phyloP scores from a whole-genome alignment of 2,888 invertebrate species.

The Cyrtodaria siliqua region DNA sequence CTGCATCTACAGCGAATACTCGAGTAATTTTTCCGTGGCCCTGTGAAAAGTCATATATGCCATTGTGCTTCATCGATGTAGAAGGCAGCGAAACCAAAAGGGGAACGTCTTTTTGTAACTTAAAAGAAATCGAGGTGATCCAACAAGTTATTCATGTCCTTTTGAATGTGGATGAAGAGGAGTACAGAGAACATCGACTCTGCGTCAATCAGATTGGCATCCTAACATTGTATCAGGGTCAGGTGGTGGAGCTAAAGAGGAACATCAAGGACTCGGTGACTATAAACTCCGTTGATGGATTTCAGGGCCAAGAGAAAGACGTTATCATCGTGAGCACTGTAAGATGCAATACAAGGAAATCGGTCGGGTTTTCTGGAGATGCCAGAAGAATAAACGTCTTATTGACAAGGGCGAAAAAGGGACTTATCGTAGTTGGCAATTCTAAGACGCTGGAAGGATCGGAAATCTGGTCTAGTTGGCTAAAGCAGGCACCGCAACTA shows the following conservation, averaged over 20 bases:
- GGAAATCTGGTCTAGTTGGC: conserved; percentile 41
- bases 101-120: conserved; percentile 43
- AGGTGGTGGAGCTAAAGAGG: conserved; percentile 30
- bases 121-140: conserved; percentile 36
- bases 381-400: conserved; percentile 52
- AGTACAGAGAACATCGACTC: neutral
- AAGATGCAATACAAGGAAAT: conserved; percentile 32
- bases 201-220: conserved; percentile 36
- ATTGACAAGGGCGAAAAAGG: conserved; percentile 56
- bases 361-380: conserved; percentile 52
- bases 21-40: conserved; percentile 57
- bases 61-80: conserved; percentile 49
- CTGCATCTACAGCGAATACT: neutral
- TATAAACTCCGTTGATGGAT: conserved; percentile 54
- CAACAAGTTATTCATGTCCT: conserved; percentile 32
- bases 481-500: conserved; percentile 17
- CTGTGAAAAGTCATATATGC: neutral
- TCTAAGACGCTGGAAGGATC: conserved; percentile 24
- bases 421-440: conserved; percentile 54
- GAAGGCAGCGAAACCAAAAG: conserved; percentile 27
- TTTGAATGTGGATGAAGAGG: conserved; percentile 12
- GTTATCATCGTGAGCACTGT: conserved; percentile 57
- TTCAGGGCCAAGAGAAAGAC: conserved; percentile 61
- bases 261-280: conserved; percentile 21
- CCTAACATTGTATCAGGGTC: conserved; percentile 51